phyloP scores from a whole-genome alignment of 1,140 invertebrate genomes.

The Scaptomyza pallida region DNA sequence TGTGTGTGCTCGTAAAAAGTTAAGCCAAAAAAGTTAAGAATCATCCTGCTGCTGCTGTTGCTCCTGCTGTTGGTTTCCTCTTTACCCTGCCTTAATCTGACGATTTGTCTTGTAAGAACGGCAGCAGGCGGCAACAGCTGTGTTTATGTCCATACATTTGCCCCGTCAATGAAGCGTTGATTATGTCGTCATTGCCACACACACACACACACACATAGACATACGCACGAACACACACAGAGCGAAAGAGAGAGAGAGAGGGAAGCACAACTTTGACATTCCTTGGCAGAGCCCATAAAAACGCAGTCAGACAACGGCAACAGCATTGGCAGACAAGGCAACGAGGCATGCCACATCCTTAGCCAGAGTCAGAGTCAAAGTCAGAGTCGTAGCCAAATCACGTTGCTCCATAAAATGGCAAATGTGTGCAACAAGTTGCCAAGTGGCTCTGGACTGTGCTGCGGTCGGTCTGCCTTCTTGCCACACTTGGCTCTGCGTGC shows the following conservation, averaged over 20 bases:
- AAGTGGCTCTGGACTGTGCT: conserved; percentile 4
- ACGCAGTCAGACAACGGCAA: conserved; percentile 41
- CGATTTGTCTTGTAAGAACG: conserved; percentile 54
- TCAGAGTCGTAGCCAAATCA: conserved; percentile 30
- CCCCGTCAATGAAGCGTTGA: conserved; percentile 70
- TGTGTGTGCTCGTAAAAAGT: conserved; percentile 36
- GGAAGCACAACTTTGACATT: conserved; percentile 32
- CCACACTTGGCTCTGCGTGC: conserved; percentile 23
- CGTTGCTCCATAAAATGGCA: conserved; percentile 31
- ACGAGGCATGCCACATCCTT: conserved; percentile 23
- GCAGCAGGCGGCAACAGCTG: conserved; percentile 41
- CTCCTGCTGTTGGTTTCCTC: neutral
- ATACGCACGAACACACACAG: neutral
- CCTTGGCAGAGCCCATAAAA: conserved; percentile 44
- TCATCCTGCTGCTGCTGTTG: conserved; percentile 18
- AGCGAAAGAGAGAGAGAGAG: too few relatives aligned
- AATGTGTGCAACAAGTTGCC: conserved; percentile 20
- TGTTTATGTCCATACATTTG: conserved; percentile 50
- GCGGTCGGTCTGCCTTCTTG: conserved; percentile 10
- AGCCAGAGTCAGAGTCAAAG: conserved; percentile 14
- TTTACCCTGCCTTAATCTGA: conserved; percentile 20
- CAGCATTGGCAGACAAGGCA: conserved; percentile 12
- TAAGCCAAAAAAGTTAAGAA: conserved; percentile 27
- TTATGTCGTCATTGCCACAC: conserved; percentile 68
- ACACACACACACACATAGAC: conserved; percentile 8